Percentiles rank a stretch among this genome's conserved stretches.
phyloP scores from a whole-genome alignment of 2,888 invertebrate species.

The Subacronicta megacephala region DNA sequence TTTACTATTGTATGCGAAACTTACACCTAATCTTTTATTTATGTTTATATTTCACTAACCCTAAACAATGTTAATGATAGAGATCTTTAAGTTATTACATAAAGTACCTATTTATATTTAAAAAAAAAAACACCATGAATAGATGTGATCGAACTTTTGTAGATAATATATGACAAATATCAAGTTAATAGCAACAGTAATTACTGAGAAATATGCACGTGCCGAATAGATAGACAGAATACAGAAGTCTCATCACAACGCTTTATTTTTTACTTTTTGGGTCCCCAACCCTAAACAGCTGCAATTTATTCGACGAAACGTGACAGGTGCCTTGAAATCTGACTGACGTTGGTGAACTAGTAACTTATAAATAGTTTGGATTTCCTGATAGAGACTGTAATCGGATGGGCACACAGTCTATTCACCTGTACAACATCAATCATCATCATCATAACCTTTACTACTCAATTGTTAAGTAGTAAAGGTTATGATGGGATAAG shows the following conservation, averaged over 20 bases:
- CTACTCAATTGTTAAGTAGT: too few species aligned
- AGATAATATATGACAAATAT: too few species aligned
- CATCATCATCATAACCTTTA: too few species aligned
- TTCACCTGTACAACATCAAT: slow-evolving; percentile 1
- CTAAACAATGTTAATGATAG: slow-evolving; percentile 46
- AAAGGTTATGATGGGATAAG: too few species aligned
- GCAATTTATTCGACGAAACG: background rate
- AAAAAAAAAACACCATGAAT: background rate
- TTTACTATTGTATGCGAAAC: slow-evolving; percentile 52
- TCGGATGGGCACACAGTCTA: slow-evolving; percentile 1
- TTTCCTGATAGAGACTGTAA: background rate
- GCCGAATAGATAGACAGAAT: too few species aligned
- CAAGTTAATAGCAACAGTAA: too few species aligned
- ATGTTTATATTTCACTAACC: slow-evolving; percentile 51
- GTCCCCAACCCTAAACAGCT: background rate
- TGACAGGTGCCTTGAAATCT: slow-evolving; percentile 1
- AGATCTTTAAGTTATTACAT: slow-evolving; percentile 26
- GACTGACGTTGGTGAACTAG: background rate
- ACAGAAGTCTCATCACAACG: too few species aligned
- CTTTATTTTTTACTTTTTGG: too few species aligned
- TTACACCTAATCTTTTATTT: slow-evolving; percentile 50
- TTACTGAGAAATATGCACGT: too few species aligned
- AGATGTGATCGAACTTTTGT: too few species aligned
- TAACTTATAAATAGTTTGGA: slow-evolving; percentile 2
- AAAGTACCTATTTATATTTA: slow-evolving; percentile 20